phyloP scores from a whole-genome alignment of 2,888 invertebrate genomes.

The Galerucella nymphaeae region DNA sequence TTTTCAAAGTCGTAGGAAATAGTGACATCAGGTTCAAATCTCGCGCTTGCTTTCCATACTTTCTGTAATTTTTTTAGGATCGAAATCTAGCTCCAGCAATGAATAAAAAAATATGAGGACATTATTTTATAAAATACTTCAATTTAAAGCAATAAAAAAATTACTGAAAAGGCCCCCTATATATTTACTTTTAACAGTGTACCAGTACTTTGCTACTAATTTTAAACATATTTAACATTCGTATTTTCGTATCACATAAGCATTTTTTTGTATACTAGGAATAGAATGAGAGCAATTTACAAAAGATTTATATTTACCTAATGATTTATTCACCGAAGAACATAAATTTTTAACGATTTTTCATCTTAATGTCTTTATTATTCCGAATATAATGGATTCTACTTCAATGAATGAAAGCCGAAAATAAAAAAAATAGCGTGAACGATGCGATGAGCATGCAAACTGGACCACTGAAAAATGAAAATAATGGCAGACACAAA shows the following conservation, averaged over 20 bases:
- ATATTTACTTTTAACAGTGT: conserved; percentile 8
- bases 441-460: conserved; percentile 10
- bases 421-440: conserved; percentile 22
- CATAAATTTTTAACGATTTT: conserved; percentile 41
- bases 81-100: too few species aligned
- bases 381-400: conserved; percentile 33
- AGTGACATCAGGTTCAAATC: too few species aligned
- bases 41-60: too few species aligned
- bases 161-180: background rate
- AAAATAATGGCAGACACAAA: conserved; percentile 18
- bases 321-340: conserved; percentile 44
- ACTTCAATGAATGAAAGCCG: conserved; percentile 34
- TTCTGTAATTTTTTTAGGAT: too few species aligned
- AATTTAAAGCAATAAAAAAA: too few species aligned
- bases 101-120: too few species aligned
- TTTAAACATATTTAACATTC: conserved; percentile 19
- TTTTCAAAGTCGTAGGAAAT: too few species aligned
- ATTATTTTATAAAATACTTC: too few species aligned
- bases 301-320: conserved; percentile 45
- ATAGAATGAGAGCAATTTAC: conserved; percentile 42
- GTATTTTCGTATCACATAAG: conserved; percentile 19
- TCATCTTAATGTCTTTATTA: conserved; percentile 41
- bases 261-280: conserved; percentile 27
- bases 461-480: conserved; percentile 28
- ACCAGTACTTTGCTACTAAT: background rate